Evolutionary conservation across 2,888 invertebrate species (phyloP), one percentile per base, ranked within the genome.

Genomic region (Heliothis peltigera): DNA sequence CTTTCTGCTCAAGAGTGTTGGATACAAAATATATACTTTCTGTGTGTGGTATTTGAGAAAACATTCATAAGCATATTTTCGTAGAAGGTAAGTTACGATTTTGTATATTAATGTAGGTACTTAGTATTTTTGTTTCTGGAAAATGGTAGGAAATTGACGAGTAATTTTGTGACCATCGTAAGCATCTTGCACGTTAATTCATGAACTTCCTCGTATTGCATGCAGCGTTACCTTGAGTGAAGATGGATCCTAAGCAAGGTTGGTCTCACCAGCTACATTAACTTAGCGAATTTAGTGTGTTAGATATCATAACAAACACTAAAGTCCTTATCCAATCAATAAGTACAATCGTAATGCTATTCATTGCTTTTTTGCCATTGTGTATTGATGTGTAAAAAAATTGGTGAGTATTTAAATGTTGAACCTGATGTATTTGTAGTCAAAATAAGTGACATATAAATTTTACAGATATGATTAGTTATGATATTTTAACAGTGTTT

Each of bases 181-280:
- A 56, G 75, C 84, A 82, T 86, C 79, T 84, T 89, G 91, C 92
- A 92, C 89, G 89, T 84, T 82, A 84, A 83, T 87, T 89, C 87
- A 91, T 87, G 75, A 85, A 82, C 86, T 78, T 87, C 91, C 91
- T 92, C 87, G 80, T 90, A 91, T 95, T 93, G 95, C 95, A 95
- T 95, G 95, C 95, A 93, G 95, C 95, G 88, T 89, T 87, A 85
- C 86, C 84, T 89, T 88, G 85, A 87, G 79, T 84, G 88, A 92
- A 92, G 92, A 95, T 95, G 95, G 95, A 95, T 88, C 88, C 92
- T 64, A 91, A 89, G 82, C 92, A 90, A 95, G 95, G 95, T 95
- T 93, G 91, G 95, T 93, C 86, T 78, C 76, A 81, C 84, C 83
- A 87, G 86, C 86, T 71, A 82, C 77, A 79, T 73, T 70, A 59